Evolutionary conservation across 2,888 invertebrate species (phyloP).

Genomic region (Lissonota sp.): DNA sequence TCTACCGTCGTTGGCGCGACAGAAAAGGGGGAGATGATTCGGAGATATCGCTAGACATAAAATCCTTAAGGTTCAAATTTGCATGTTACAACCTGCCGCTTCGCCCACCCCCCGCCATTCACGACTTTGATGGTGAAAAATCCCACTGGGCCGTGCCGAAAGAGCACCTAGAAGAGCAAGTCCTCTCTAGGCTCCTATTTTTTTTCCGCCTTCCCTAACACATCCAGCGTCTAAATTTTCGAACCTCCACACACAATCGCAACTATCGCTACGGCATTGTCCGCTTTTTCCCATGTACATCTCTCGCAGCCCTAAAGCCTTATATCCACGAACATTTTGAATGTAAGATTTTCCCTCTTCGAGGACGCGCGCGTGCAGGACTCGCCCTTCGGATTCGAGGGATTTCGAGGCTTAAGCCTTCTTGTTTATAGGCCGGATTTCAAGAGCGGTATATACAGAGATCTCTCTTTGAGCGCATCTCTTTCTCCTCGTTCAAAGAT

Average conservation of each 20-base stretch:
- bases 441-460: not conserved
- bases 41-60: conserved; percentile 83
- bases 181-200: conserved; percentile 33
- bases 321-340: conserved; percentile 78
- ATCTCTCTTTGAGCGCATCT: conserved; percentile 10
- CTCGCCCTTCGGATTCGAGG: conserved; percentile 76
- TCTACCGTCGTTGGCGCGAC: conserved; percentile 63
- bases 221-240: conserved; percentile 18
- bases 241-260: conserved; percentile 7
- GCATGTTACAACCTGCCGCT: conserved; percentile 81
- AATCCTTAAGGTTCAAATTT: conserved; percentile 83
- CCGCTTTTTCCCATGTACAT: conserved; percentile 29
- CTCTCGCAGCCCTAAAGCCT: conserved; percentile 66
- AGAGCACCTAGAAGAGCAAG: not conserved
- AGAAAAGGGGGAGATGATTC: conserved; percentile 79
- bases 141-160: conserved; percentile 14
- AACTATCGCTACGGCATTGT: conserved; percentile 25
- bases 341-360: conserved; percentile 77
- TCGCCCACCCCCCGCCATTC: conserved; percentile 66
- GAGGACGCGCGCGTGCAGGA: conserved; percentile 30
- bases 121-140: conserved; percentile 44
- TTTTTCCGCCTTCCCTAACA: conserved; percentile 8
- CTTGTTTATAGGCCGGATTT: conserved; percentile 80
- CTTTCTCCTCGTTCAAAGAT: conserved; percentile 5
- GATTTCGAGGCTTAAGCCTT: conserved; percentile 76